These are phyloP conservation scores for Thalassaphorura encarpata DNA, from an alignment of 1,140 invertebrate genomes.

Conservation along the genomic window DNA sequence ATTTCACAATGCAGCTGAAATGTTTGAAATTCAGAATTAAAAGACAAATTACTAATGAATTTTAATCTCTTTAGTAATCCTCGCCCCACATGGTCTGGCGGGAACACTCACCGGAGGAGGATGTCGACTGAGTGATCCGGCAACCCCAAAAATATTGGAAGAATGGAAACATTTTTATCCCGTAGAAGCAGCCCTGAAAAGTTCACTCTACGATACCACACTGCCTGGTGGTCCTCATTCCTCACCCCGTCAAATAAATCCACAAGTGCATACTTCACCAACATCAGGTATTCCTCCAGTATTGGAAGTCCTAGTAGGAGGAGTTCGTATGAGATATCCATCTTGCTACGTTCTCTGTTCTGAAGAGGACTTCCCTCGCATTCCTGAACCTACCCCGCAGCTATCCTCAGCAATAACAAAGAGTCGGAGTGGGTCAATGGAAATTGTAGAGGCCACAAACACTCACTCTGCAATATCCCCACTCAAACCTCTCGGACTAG, in stretches of 20 bases:
- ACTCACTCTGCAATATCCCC: constrained; percentile 29
- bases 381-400: neutral
- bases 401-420: neutral
- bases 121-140: constrained; percentile 59
- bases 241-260: constrained; percentile 22
- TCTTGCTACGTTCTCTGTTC: constrained; percentile 84
- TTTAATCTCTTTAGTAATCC: no score
- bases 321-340: constrained; percentile 87
- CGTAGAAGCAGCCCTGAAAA: constrained; percentile 41
- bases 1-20: no score
- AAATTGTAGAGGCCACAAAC: constrained; percentile 10
- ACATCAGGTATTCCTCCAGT: constrained; percentile 51
- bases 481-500: constrained; percentile 36
- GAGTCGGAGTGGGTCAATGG: no score
- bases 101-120: constrained; percentile 80
- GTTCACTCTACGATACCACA: constrained; percentile 16
- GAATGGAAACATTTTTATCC: constrained; percentile 94
- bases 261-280: constrained; percentile 19
- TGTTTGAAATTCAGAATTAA: no score
- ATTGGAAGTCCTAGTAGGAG: constrained; percentile 60
- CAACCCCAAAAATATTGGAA: constrained; percentile 67
- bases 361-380: constrained; percentile 60
- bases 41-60: no score
- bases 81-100: constrained; percentile 86
- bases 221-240: constrained; percentile 14